A percentile compares a stretch with the other conserved stretches of the same genome.
phyloP scores from a whole-genome alignment of 2,888 invertebrate species.

The Pyrrhia umbra region DNA sequence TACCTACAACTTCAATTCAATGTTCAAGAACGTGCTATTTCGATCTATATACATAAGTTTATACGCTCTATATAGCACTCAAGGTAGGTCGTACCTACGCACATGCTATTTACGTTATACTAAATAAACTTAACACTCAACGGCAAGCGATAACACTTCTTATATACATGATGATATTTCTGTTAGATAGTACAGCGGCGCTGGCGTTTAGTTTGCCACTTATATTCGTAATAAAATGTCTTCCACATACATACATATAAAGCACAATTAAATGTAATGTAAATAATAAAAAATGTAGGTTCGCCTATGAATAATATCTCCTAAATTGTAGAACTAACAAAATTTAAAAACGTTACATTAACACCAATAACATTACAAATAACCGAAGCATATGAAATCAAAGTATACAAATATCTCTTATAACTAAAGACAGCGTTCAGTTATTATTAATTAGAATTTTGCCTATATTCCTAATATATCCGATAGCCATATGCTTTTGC shows the following conservation, averaged over 20 bases:
- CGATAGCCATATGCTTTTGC: constrained; percentile 22
- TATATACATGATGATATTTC: constrained; percentile 63
- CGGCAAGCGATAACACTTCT: constrained; percentile 49
- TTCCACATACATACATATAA: constrained; percentile 19
- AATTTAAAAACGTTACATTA: no score
- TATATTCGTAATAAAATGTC: constrained; percentile 36
- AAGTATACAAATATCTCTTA: no score
- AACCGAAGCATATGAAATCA: no score
- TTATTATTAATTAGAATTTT: neutral
- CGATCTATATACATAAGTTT: constrained; percentile 8
- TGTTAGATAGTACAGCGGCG: constrained; percentile 63
- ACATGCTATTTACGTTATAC: constrained; percentile 45
- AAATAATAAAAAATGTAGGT: no score
- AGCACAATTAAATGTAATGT: constrained; percentile 5
- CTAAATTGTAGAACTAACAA: constrained; percentile 5
- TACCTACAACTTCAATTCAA: neutral
- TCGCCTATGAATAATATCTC: neutral
- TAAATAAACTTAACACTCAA: constrained; percentile 54
- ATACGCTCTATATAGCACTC: constrained; percentile 17
- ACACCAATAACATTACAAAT: no score
- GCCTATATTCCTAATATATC: no score
- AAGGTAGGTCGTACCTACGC: constrained; percentile 45
- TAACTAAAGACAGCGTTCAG: no score
- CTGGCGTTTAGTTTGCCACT: constrained; percentile 32
- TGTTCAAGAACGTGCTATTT: constrained; percentile 3